Percentiles rank a stretch among this genome's conserved stretches.
These are phyloP conservation scores for Bos taurus DNA, from an alignment of 2,113 vertebrate genomes.

Conservation along the genomic window ARS-UCD2.0 NC_037330.1:116008001-116008500, in stretches of 20 bases:
- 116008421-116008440: not conserved
- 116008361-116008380: not conserved
- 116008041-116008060: not conserved
- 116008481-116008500: rapidly evolving
- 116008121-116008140: rapidly evolving
- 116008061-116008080: rapidly evolving
- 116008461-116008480: rapidly evolving
- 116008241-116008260: rapidly evolving
- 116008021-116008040: not conserved
- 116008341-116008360: not conserved
- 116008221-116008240: rapidly evolving
- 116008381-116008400: not conserved
- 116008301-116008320: not conserved
- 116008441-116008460: not conserved
- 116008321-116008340: rapidly evolving
- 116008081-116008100: not conserved
- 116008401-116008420: not conserved
- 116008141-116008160: rapidly evolving
- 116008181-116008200: not conserved
- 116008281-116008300: not conserved
- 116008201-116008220: rapidly evolving
- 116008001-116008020: not conserved
- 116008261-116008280: rapidly evolving
- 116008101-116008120: not conserved
- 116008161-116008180: rapidly evolving